Evolutionary conservation across 2,888 invertebrate genomes (phyloP).

Genomic region (Nephrotoma appendiculata): DNA sequence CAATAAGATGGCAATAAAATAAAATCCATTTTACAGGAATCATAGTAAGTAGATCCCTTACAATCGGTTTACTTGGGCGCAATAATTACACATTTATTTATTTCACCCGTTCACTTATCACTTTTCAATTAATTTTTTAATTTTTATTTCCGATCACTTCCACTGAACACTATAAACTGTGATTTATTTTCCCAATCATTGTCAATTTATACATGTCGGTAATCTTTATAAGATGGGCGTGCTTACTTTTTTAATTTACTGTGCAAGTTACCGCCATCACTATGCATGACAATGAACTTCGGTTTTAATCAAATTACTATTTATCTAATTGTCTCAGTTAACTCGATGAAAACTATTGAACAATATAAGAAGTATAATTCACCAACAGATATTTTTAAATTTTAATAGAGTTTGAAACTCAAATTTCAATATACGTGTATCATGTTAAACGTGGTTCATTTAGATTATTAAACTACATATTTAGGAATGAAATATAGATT

Average conservation of each 20-base stretch:
- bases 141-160: not conserved
- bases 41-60: not conserved
- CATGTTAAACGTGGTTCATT: too few relatives aligned
- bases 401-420: too few relatives aligned
- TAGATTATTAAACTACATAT: too few relatives aligned
- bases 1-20: not conserved
- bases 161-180: not conserved
- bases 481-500: too few relatives aligned
- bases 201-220: not conserved
- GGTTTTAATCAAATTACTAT: not conserved
- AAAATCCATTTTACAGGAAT: not conserved
- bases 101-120: not conserved
- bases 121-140: not conserved
- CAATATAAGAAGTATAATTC: too few relatives aligned
- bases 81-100: not conserved
- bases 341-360: too few relatives aligned
- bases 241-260: too few relatives aligned
- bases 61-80: not conserved
- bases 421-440: too few relatives aligned
- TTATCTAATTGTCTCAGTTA: too few relatives aligned
- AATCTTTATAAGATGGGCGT: not conserved
- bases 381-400: too few relatives aligned
- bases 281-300: too few relatives aligned
- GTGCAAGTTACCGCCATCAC: too few relatives aligned
- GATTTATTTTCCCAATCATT: not conserved